These are phyloP conservation scores for Axis porcinus DNA, from an alignment of 2,113 vertebrate species.

Conservation along the genomic window DNA sequence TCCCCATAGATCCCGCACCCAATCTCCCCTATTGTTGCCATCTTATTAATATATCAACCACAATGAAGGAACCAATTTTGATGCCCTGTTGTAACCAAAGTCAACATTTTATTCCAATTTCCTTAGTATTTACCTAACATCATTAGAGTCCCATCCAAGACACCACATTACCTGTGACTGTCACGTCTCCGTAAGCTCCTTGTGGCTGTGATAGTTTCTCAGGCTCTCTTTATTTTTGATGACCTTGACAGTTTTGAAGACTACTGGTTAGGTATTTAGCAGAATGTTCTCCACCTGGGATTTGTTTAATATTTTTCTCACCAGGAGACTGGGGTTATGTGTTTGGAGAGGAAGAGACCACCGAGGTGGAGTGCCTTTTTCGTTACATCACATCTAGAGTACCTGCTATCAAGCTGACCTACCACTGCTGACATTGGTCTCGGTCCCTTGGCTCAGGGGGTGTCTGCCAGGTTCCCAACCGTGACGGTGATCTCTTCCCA, in stretches of 20 bases:
- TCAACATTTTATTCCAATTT: neutral
- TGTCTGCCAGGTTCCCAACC: neutral
- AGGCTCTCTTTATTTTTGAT: neutral
- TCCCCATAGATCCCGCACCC: neutral
- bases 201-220: neutral
- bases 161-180: accelerated
- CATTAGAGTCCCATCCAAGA: neutral
- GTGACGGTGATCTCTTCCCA: accelerated
- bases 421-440: accelerated
- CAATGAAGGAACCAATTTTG: neutral
- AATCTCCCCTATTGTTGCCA: neutral
- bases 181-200: neutral
- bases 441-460: neutral
- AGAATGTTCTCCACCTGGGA: neutral
- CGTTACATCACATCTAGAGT: accelerated
- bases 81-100: neutral
- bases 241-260: neutral
- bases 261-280: neutral
- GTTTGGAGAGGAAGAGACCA: neutral
- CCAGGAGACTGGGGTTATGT: neutral
- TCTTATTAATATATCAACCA: neutral
- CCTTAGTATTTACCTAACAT: neutral
- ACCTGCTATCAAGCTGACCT: neutral
- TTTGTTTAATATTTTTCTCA: neutral
- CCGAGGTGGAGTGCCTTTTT: no score